phyloP scores from a whole-genome alignment of 2,797 vertebrate species.

The Podargus strigoides region DNA sequence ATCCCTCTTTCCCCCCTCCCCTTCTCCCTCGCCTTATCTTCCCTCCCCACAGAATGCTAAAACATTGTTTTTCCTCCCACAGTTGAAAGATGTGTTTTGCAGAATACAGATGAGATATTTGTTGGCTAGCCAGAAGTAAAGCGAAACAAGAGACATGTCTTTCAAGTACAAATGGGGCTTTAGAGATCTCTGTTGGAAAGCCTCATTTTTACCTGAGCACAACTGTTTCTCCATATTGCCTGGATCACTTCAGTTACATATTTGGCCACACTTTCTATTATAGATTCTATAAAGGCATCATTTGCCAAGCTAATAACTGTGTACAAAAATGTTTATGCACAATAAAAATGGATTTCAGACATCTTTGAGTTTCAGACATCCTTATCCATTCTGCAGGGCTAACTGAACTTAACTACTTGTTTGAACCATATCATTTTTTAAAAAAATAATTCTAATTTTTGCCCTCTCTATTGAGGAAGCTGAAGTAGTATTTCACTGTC shows the following conservation, averaged over 20 bases:
- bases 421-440: not conserved
- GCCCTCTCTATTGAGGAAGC: not conserved
- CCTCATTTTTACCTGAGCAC: slow-evolving; percentile 59
- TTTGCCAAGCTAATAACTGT: slow-evolving; percentile 47
- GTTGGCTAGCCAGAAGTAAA: slow-evolving; percentile 53
- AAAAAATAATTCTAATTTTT: not conserved
- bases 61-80: slow-evolving; percentile 46
- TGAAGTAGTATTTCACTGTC: not conserved
- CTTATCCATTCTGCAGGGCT: not conserved
- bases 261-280: slow-evolving; percentile 58
- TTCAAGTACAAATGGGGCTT: slow-evolving; percentile 66
- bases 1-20: not conserved
- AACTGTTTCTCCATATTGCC: slow-evolving; percentile 68
- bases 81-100: slow-evolving; percentile 59
- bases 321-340: slow-evolving; percentile 28
- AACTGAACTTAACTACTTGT: not conserved
- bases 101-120: slow-evolving; percentile 67
- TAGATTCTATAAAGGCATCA: slow-evolving; percentile 39
- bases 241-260: slow-evolving; percentile 47
- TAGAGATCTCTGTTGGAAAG: slow-evolving; percentile 62
- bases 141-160: not conserved
- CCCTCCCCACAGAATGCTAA: slow-evolving; percentile 43
- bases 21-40: not conserved
- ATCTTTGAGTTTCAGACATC: not conserved
- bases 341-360: slow-evolving; percentile 16